Evolutionary conservation across 1,140 invertebrate genomes (phyloP).

Genomic region (Drosophila neocordata): DNA sequence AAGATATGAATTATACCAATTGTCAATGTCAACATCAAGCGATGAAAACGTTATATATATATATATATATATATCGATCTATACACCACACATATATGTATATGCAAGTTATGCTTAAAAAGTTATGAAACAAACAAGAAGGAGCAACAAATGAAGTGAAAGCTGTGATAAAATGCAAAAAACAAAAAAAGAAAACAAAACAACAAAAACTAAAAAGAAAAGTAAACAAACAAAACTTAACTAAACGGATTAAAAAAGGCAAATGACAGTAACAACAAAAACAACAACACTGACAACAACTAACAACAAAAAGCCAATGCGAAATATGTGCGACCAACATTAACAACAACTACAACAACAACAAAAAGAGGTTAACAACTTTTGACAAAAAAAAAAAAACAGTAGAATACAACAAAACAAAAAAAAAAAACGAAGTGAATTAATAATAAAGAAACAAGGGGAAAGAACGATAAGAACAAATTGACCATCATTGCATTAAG

Average conservation of each 20-base stretch:
- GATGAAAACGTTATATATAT: slow-evolving; percentile 49
- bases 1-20: slow-evolving; percentile 23
- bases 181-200: slow-evolving; percentile 47
- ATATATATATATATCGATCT: slow-evolving; percentile 30
- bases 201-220: slow-evolving; percentile 26
- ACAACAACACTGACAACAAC: slow-evolving; percentile 27
- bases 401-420: slow-evolving; percentile 13
- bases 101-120: slow-evolving; percentile 79
- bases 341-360: slow-evolving; percentile 39
- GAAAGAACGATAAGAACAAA: slow-evolving; percentile 9
- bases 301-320: slow-evolving; percentile 64
- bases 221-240: slow-evolving; percentile 33
- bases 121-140: slow-evolving; percentile 54
- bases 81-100: slow-evolving; percentile 46
- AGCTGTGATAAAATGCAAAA: slow-evolving; percentile 69
- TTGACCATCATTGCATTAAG: not conserved
- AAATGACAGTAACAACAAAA: slow-evolving; percentile 34
- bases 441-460: slow-evolving; percentile 11
- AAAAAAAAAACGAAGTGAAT: slow-evolving; percentile 7
- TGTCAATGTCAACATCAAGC: slow-evolving; percentile 46
- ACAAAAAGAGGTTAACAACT: slow-evolving; percentile 53
- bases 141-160: slow-evolving; percentile 68
- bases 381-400: slow-evolving; percentile 37
- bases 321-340: slow-evolving; percentile 78
- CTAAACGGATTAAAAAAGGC: not conserved